Percentiles rank a stretch among this genome's conserved stretches.
phyloP scores from a whole-genome alignment of 2,797 vertebrate genomes.

The Oreochromis grahami region DNA sequence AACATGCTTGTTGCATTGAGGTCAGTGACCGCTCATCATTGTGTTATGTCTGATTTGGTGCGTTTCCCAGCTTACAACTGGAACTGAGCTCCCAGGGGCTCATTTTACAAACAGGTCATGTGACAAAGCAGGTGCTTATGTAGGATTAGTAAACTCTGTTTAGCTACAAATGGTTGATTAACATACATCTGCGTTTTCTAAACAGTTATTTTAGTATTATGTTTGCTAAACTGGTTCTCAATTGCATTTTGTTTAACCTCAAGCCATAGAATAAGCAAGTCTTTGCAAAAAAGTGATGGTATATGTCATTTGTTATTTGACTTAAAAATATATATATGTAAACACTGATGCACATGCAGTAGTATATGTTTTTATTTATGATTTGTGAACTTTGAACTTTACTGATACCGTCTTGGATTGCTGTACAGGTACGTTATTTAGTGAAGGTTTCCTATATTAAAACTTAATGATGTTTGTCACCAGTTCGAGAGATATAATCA shows the following conservation, averaged over 20 bases:
- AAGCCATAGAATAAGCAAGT: background rate
- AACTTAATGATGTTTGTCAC: background rate
- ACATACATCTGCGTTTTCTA: background rate
- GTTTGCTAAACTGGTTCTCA: background rate
- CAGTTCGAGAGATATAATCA: background rate
- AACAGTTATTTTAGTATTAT: background rate
- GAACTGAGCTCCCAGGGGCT: conserved; percentile 25
- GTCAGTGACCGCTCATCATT: conserved; percentile 10
- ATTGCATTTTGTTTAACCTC: background rate
- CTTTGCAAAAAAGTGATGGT: background rate
- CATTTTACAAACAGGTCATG: conserved; percentile 50
- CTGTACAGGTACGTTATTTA: background rate
- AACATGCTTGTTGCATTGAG: background rate
- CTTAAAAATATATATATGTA: background rate
- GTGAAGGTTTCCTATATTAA: background rate
- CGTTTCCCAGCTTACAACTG: conserved; percentile 32
- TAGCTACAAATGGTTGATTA: background rate
- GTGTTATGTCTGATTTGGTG: conserved; percentile 14
- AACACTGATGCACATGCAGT: background rate
- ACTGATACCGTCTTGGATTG: background rate
- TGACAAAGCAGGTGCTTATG: conserved; percentile 50
- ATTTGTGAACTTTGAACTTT: background rate
- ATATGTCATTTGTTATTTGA: background rate
- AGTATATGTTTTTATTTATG: background rate
- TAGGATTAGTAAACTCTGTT: conserved; percentile 45